Base-by-base conservation (phyloP, 2,113 vertebrate species). In the Hyaena hyaena region DNA sequence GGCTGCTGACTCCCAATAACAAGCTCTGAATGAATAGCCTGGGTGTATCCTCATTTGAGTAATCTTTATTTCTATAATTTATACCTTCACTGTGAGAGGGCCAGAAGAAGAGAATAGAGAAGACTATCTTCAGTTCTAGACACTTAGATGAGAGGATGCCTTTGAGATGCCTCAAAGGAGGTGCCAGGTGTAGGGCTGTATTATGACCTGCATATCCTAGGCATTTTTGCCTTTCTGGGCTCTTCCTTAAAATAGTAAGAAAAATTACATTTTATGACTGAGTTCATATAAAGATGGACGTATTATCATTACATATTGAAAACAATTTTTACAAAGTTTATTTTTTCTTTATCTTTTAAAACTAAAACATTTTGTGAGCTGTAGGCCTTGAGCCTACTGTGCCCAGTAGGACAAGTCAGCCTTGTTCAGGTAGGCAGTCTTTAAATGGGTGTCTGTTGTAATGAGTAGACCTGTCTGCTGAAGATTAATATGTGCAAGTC, bases 231-330 rank as follows among this genome's bases (percentile, higher is more conserved):
- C 33, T 79, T 85, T 68, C 61, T 61, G 35, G 11, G 10, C 39
- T 88, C 21, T 48, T 81, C 77, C 50, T 69, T 33, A 58, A 69
- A 73, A 39, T 82, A 73, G 82, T 50, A 92, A 81, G 81, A 24
- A 87, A 71, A 82, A 66, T 76, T 83, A 82, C n/a, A 68, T 88
- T 90, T 93, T 88, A 74, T 88, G 23, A 83, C 23, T 24, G 31
- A 9, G 15, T 28, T 93, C 2, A 33, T 77, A 77, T 93, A 84
- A 93, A 96, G 24, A 89, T 83, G 39, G 50, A 69, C 17, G 39
- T 61, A 66, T 26, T 65, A 33, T 71, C 43, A 80, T 45, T 65
- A 61, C 45, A 76, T 61, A 84, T 68, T 8, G 48, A 93, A 31
- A 26, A 21, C 24, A 10, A 48, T 77, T 58, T 85, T 23, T 65